Evolutionary conservation across 2,797 vertebrate genomes (phyloP).

Genomic region (Neosilurus hyrtlii): DNA sequence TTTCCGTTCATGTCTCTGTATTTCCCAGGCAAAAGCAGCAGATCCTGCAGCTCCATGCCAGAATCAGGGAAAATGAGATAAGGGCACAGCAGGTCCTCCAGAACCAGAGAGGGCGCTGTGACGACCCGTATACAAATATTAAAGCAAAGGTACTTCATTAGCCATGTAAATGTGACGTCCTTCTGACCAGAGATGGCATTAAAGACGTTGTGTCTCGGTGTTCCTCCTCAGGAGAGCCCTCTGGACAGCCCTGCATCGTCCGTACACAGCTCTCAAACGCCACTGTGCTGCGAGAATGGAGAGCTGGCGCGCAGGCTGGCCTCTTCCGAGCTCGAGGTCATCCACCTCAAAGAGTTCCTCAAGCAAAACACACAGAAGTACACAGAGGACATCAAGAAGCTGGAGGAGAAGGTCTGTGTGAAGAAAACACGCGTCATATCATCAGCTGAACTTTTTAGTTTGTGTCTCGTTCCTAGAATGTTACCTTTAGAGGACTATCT

Average conservation of each 20-base stretch:
- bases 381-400: conserved; percentile 86
- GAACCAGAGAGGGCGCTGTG: conserved; percentile 78
- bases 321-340: conserved; percentile 79
- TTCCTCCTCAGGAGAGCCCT: conserved; percentile 63
- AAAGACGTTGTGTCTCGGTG: not conserved
- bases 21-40: conserved; percentile 91
- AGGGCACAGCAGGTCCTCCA: conserved; percentile 84
- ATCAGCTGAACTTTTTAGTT: not conserved
- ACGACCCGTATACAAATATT: conserved; percentile 69
- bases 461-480: not conserved
- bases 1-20: not conserved
- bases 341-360: conserved; percentile 82
- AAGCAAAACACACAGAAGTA: conserved; percentile 85
- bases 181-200: not conserved
- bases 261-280: conserved; percentile 57
- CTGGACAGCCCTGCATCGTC: conserved; percentile 64
- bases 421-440: not conserved
- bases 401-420: conserved; percentile 86
- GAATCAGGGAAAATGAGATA: conserved; percentile 89
- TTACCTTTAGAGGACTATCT: not conserved
- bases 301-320: conserved; percentile 80
- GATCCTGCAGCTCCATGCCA: conserved; percentile 85
- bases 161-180: not conserved
- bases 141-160: conserved; percentile 75
- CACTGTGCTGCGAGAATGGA: conserved; percentile 71